A percentile compares a stretch with the other conserved stretches of the same genome.
Evolutionary conservation across 2,888 invertebrate genomes (phyloP).

Genomic region (Caenorhabditis uteleia): DNA sequence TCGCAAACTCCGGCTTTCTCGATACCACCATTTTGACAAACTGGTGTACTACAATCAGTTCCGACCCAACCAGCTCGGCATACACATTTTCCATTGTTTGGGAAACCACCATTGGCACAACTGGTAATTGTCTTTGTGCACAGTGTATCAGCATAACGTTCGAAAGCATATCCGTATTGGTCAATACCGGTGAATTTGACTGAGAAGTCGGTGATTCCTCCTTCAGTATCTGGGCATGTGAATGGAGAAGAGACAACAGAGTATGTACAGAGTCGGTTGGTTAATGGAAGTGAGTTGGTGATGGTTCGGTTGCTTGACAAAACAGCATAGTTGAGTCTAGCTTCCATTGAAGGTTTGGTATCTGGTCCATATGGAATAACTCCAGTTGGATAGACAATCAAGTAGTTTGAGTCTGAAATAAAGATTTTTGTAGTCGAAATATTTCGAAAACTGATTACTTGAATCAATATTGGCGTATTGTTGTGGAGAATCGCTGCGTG

Average conservation of each 20-base stretch:
- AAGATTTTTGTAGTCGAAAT: background rate
- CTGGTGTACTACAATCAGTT: slow-evolving; percentile 44
- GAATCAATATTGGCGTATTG: slow-evolving; percentile 50
- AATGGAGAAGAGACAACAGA: slow-evolving; percentile 49
- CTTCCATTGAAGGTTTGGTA: slow-evolving; percentile 48
- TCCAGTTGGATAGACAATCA: slow-evolving; percentile 50
- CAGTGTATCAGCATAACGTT: slow-evolving; percentile 47
- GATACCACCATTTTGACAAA: slow-evolving; percentile 57
- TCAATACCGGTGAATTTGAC: slow-evolving; percentile 61
- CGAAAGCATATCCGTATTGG: slow-evolving; percentile 62
- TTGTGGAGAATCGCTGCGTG: slow-evolving; percentile 48
- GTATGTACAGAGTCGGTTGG: slow-evolving; percentile 40
- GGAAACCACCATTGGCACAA: slow-evolving; percentile 56
- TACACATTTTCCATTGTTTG: slow-evolving; percentile 54
- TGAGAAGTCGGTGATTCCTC: slow-evolving; percentile 31
- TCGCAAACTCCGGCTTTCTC: slow-evolving; percentile 23
- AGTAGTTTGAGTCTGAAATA: slow-evolving; percentile 49
- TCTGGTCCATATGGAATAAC: slow-evolving; percentile 44
- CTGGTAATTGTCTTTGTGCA: slow-evolving; percentile 43
- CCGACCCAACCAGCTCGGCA: slow-evolving; percentile 53
- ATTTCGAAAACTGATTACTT: slow-evolving; percentile 23
- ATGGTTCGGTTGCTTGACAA: slow-evolving; percentile 41
- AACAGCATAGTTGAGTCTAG: slow-evolving; percentile 55
- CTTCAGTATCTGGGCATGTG: slow-evolving; percentile 44
- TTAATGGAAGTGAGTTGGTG: slow-evolving; percentile 33